Percentiles rank a stretch among this genome's conserved stretches.
phyloP scores from a whole-genome alignment of 2,797 vertebrate species.

The Acanthiza pusilla region DNA sequence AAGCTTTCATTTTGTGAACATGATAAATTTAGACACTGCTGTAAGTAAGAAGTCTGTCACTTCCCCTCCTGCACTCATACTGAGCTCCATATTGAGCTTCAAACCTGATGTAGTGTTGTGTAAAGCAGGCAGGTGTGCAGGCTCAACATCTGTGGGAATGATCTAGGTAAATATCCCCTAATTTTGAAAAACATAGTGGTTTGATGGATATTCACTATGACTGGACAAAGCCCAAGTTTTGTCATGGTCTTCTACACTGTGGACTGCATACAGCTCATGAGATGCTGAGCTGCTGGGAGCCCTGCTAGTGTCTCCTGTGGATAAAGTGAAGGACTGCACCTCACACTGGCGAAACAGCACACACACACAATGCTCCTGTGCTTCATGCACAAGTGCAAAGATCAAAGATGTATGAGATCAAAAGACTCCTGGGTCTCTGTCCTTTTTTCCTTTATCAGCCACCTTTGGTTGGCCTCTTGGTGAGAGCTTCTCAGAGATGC shows the following conservation, averaged over 20 bases:
- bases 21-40: neutral
- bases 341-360: rapidly evolving
- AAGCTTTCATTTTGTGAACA: neutral
- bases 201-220: neutral
- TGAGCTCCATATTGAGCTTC: neutral
- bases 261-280: neutral
- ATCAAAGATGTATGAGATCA: neutral
- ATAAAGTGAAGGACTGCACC: neutral
- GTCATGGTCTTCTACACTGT: neutral
- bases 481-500: neutral
- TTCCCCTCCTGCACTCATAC: neutral
- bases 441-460: neutral
- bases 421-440: neutral
- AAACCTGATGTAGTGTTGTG: neutral
- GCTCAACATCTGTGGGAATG: neutral
- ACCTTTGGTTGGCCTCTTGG: neutral
- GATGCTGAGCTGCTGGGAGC: neutral
- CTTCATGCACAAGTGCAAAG: neutral
- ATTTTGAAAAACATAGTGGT: neutral
- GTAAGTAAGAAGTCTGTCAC: neutral
- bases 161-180: neutral
- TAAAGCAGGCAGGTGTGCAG: neutral
- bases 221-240: neutral
- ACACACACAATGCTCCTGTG: neutral
- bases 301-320: neutral